Base-by-base conservation (phyloP, 2,888 invertebrate species). In the Campopleginae sp. region DNA sequence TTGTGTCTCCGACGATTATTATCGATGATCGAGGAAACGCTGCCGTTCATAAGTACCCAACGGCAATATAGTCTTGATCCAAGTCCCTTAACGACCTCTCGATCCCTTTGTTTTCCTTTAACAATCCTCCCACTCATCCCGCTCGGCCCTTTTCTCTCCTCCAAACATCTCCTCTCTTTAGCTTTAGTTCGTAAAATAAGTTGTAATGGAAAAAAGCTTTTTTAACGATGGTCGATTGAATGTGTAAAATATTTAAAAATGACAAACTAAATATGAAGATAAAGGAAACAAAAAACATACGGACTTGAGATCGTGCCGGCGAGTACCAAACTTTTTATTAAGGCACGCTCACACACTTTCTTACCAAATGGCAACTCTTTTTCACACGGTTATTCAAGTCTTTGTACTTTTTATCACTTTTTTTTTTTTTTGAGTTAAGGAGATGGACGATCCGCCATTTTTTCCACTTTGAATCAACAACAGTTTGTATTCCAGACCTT, bases 111-210 rank as follows among this genome's bases (percentile, higher is more conserved):
- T 51, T 23, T 58, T 42, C 63, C 76, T 75, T 31, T 31, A 27
- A 38, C 7, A 68, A 68, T n/a, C n/a, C n/a, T n/a, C n/a, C n/a
- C n/a, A n/a, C n/a, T n/a, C n/a, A n/a, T n/a, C n/a, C 66, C 75
- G 31, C 17, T 17, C 19, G 42, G 42, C n/a, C 33, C 44, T 65
- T 23, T 54, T n/a, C 58, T 23, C 46, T n/a, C 6, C 61, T 63
- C 79, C 82, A 75, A 82, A 75, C 76, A 77, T 77, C n/a, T n/a
- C 65, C 70, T 81, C 85, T 87, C 81, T 87, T 90, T 92, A 92
- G 88, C 86, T 80, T 88, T 91, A 92, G 91, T 90, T 91, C 89
- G 86, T 90, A 89, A 89, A 89, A 87, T 92, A 92, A 92, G 91
- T 92, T 92, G 90, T 89, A 90, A 91, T 91, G 90, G 85, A 90